A percentile compares a stretch with the other conserved stretches of the same genome.
These are phyloP conservation scores for Pseudopodoces humilis DNA, from an alignment of 2,113 vertebrate genomes.

Conservation along the genomic window DNA sequence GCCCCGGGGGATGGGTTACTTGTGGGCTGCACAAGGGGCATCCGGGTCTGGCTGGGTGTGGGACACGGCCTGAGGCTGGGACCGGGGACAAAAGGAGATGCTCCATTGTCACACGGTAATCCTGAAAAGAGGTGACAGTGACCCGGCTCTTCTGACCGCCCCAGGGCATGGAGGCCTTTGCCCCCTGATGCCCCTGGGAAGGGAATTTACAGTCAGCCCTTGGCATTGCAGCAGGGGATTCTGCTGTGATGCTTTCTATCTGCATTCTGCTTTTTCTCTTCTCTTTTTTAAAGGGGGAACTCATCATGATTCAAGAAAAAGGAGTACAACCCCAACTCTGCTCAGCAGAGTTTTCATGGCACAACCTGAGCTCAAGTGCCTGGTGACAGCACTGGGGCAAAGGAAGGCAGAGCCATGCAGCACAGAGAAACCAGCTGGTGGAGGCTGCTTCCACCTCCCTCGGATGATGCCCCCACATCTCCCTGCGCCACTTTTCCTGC, in stretches of 20 bases:
- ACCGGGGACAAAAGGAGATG: neutral
- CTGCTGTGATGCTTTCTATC: too few species aligned
- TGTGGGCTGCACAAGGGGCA: accelerated
- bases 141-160: neutral
- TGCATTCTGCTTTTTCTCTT: constrained; percentile 37
- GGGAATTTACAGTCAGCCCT: neutral
- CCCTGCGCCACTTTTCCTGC: neutral
- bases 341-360: neutral
- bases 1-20: constrained; percentile 23
- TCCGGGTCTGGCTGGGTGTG: accelerated
- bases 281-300: constrained; percentile 15
- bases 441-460: neutral
- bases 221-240: neutral
- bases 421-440: neutral
- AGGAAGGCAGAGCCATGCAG: neutral
- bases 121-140: neutral
- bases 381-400: neutral
- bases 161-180: accelerated
- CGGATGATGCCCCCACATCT: neutral
- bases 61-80: neutral
- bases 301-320: neutral
- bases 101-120: neutral
- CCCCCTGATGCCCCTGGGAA: neutral
- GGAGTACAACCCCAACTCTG: neutral
- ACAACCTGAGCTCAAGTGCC: neutral